Evolutionary conservation across 2,797 vertebrate species (phyloP).

Genomic region (Hozukius guyotensis): DNA sequence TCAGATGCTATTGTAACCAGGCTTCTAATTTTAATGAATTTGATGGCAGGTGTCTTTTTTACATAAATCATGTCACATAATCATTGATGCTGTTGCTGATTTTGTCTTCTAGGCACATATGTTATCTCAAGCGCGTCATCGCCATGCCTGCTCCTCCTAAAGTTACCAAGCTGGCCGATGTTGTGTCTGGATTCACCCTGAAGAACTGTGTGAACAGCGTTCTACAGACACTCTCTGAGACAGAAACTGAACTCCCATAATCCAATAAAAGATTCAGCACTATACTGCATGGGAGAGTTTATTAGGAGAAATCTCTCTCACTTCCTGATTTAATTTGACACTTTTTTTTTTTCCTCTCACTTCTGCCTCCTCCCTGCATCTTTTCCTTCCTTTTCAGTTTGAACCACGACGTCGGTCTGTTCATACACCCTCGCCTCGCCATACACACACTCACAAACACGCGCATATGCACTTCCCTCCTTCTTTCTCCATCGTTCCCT

Average conservation of each 20-base stretch:
- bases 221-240: background rate
- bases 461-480: slow-evolving; percentile 21
- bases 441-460: background rate
- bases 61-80: background rate
- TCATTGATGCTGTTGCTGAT: background rate
- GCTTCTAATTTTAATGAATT: background rate
- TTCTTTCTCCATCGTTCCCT: slow-evolving; percentile 35
- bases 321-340: slow-evolving; percentile 6
- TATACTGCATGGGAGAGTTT: background rate
- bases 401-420: background rate
- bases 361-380: background rate
- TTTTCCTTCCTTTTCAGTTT: background rate
- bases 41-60: background rate
- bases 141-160: slow-evolving; percentile 57
- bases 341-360: background rate
- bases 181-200: slow-evolving; percentile 65
- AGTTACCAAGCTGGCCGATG: slow-evolving; percentile 17
- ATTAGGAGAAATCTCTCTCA: background rate
- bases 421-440: background rate
- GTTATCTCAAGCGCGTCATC: slow-evolving; percentile 69
- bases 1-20: background rate
- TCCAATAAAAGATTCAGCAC: background rate
- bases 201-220: slow-evolving; percentile 4
- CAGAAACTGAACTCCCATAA: background rate
- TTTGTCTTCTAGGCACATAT: slow-evolving; percentile 50